Conservation (phyloP, 1,140 invertebrate genomes). For the Ips nitidus region DNA sequence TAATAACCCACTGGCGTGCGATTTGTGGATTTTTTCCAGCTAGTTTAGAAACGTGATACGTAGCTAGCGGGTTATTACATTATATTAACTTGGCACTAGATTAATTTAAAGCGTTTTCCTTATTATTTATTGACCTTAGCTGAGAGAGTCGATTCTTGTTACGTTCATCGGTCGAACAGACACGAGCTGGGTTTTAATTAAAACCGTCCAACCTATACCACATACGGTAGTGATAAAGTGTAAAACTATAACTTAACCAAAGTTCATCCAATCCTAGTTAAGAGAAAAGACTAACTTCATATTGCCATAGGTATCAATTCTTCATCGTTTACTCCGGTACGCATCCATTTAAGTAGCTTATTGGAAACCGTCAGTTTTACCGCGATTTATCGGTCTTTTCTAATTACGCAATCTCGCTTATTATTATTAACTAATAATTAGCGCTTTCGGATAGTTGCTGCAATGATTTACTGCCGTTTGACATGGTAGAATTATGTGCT, state of each 20-base stretch:
- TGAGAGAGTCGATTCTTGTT: no score
- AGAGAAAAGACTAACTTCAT: no score
- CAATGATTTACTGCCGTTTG: slow-evolving; percentile 16
- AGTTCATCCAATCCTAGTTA: no score
- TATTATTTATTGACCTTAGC: neutral
- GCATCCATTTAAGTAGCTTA: slow-evolving; percentile 13
- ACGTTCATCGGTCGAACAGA: no score
- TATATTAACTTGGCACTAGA: neutral
- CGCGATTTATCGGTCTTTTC: slow-evolving; percentile 30
- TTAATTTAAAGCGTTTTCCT: slow-evolving; percentile 1
- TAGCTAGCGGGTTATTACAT: neutral
- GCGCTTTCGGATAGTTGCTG: slow-evolving; percentile 29
- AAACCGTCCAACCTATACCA: no score
- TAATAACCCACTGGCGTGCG: neutral
- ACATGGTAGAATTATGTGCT: no score
- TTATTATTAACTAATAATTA: slow-evolving; percentile 40
- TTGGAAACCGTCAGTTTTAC: slow-evolving; percentile 31
- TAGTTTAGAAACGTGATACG: neutral
- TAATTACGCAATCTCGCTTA: slow-evolving; percentile 33
- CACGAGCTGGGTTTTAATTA: no score
- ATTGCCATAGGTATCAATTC: no score
- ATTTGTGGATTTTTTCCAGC: neutral
- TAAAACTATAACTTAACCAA: no score
- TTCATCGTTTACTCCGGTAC: no score
- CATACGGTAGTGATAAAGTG: no score